A percentile compares a stretch with the other conserved stretches of the same genome.
Evolutionary conservation across 2,888 invertebrate genomes (phyloP).

Genomic region (Craniophora ligustri): DNA sequence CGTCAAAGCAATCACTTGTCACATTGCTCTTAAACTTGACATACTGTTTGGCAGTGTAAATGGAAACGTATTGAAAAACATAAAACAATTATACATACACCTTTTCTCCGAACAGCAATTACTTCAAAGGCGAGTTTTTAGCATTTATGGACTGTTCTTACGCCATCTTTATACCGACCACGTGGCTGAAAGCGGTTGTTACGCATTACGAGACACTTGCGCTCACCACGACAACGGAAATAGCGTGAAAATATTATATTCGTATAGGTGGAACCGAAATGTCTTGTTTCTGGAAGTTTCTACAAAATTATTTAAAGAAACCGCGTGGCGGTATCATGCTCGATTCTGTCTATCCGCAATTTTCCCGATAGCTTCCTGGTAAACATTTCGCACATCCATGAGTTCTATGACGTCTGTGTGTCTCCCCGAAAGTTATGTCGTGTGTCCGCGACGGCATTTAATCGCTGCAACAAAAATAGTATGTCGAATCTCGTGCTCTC

Average conservation of each 20-base stretch:
- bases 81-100: conserved; percentile 36
- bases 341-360: conserved; percentile 28
- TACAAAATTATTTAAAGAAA: conserved; percentile 44
- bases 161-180: conserved; percentile 34
- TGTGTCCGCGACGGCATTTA: conserved; percentile 30
- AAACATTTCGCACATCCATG: conserved; percentile 42
- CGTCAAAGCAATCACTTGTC: conserved; percentile 42
- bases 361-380: conserved; percentile 42
- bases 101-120: conserved; percentile 42
- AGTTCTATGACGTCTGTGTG: conserved; percentile 41
- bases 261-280: conserved; percentile 24
- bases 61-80: conserved; percentile 44
- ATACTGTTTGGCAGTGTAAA: conserved; percentile 46
- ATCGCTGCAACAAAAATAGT: conserved; percentile 16
- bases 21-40: conserved; percentile 44
- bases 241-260: conserved; percentile 45
- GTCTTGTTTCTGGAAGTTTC: conserved; percentile 48
- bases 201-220: conserved; percentile 36
- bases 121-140: conserved; percentile 32
- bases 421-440: conserved; percentile 23
- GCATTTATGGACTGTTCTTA: conserved; percentile 24
- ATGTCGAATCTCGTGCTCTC: not conserved
- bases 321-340: conserved; percentile 33
- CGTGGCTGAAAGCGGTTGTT: conserved; percentile 37
- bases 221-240: conserved; percentile 33